Evolutionary conservation across 2,888 invertebrate genomes (phyloP).

Genomic region (Rhamnusium bicolor): DNA sequence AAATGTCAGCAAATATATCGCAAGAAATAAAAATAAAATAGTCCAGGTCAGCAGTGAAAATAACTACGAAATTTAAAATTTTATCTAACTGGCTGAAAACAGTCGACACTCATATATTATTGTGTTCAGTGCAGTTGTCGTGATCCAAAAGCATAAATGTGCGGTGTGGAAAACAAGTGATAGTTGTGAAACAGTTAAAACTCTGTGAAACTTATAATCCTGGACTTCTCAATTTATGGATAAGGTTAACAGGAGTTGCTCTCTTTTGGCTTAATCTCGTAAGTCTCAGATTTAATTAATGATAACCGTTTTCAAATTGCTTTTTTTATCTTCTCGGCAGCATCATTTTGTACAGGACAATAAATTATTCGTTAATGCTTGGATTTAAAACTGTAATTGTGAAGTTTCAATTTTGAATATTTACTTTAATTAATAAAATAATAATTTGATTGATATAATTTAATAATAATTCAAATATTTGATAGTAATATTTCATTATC

Average conservation of each 20-base stretch:
- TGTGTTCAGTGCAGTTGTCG: conserved; percentile 46
- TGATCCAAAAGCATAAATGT: conserved; percentile 30
- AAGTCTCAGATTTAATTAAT: conserved; percentile 27
- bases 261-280: conserved; percentile 23
- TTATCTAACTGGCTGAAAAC: conserved; percentile 48
- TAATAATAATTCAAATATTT: no score
- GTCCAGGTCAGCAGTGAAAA: conserved; percentile 55
- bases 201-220: conserved; percentile 35
- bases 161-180: conserved; percentile 31
- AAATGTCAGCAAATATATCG: conserved; percentile 23
- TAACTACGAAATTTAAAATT: conserved; percentile 48
- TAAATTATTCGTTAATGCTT: neutral
- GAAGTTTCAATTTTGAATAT: no score
- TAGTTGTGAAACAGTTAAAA: conserved; percentile 36
- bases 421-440: no score
- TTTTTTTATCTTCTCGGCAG: neutral
- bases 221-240: conserved; percentile 48
- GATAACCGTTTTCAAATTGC: neutral
- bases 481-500: no score
- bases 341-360: neutral
- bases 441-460: no score
- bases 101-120: conserved; percentile 49
- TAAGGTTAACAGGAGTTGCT: conserved; percentile 32
- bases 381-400: no score
- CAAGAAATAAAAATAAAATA: conserved; percentile 55